Base-by-base conservation (phyloP, 2,797 vertebrate genomes). In the Acipenser oxyrinchus region DNA sequence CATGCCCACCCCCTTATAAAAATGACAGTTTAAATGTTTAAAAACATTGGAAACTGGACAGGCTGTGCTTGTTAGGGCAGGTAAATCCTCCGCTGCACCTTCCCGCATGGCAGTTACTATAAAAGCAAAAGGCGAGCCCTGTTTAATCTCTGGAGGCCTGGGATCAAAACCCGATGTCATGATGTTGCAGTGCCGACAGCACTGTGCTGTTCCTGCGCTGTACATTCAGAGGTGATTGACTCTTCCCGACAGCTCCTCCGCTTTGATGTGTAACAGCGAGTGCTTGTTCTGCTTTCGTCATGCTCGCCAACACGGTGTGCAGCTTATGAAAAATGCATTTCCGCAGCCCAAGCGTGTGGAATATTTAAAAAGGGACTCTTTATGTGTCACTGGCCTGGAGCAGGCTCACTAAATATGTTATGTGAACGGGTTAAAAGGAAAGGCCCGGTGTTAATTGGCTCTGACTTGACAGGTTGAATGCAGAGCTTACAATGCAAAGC, bases 241-340 rank as follows among this genome's bases (percentile, higher is more conserved):
- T 37, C 23, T 37, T 37, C 23, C 23, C 23, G 23, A 37, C 23
- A 37, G 23, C 23, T 13, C 55, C 55, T 58, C 6, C 9, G 12
- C 55, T 58, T 13, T 58, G 10, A 37, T 4, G 23, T 2, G 23
- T 37, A 37, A 37, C 23, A 18, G 15, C 4, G 23, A 37, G 23
- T 37, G 55, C 13, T 13, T 3, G 11, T 58, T 9, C 62, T 57
- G 60, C 67, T 75, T 67, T 65, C 84, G 83, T 88, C 87, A 83
- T 75, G 78, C 81, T 84, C 76, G 71, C 76, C 88, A 82, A 83
- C 82, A 78, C 79, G 68, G 60, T 79, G 64, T 75, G 77, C 71
- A 72, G 71, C 78, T 82, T 78, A 87, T 90, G 70, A 89, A 89
- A 88, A 82, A 87, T 91, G 87, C 78, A 89, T 55, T 66, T 53